Conservation (phyloP, 30 jellyfish, hydroid and myxozoan species). For the Aurelia coerulea region DNA sequence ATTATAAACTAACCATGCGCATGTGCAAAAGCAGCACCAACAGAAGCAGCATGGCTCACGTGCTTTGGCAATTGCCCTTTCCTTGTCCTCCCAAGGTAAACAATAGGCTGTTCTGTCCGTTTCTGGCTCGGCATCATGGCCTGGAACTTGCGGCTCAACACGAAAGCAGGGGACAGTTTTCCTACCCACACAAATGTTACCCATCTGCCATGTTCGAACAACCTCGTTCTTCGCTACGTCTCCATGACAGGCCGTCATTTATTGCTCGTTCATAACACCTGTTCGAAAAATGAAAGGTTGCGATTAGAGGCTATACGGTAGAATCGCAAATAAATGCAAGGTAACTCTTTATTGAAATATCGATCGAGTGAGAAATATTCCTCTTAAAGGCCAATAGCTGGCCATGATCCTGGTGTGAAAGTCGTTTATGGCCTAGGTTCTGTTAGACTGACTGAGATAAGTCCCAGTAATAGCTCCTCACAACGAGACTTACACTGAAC, state of each 20-base stretch:
- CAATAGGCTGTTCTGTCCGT: conserved; percentile 25
- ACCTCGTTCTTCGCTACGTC: not conserved
- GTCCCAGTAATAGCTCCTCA: too few relatives aligned
- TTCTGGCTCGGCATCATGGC: not conserved
- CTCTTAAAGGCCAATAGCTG: too few relatives aligned
- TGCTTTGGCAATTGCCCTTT: not conserved
- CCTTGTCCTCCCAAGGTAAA: conserved; percentile 60
- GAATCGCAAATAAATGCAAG: too few relatives aligned
- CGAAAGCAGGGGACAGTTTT: conserved; percentile 53
- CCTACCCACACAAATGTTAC: conserved; percentile 15
- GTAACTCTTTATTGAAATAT: too few relatives aligned
- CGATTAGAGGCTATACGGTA: too few relatives aligned
- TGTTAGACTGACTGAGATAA: too few relatives aligned
- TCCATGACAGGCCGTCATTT: not conserved
- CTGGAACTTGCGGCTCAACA: conserved; percentile 34
- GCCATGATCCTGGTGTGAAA: too few relatives aligned
- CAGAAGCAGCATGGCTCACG: conserved; percentile 65
- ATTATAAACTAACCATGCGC: conserved; percentile 26
- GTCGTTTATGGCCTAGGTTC: too few relatives aligned
- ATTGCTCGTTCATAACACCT: not conserved
- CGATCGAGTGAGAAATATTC: too few relatives aligned
- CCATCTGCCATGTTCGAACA: conserved; percentile 53
- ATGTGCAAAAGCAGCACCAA: conserved; percentile 75
- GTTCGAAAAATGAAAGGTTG: too few relatives aligned
- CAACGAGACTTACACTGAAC: too few relatives aligned